phyloP scores from a whole-genome alignment of 2,888 invertebrate genomes.

The Heteromurus nitidus region DNA sequence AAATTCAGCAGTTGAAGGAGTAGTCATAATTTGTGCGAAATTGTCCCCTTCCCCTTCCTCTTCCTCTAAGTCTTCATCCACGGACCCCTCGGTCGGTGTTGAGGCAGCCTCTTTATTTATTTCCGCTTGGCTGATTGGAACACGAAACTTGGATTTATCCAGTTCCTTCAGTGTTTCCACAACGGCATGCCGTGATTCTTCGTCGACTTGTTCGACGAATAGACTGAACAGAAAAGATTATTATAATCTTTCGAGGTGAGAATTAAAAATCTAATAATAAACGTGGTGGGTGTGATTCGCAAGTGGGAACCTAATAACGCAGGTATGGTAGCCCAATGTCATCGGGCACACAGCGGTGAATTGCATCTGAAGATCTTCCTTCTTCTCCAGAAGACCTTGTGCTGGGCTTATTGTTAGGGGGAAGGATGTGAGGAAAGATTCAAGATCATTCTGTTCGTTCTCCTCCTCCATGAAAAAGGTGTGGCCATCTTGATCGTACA shows the following conservation, averaged over 20 bases:
- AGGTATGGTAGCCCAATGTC: constrained; percentile 55
- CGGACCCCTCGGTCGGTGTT: too few species aligned
- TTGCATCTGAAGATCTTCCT: constrained; percentile 27
- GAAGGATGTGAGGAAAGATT: neutral
- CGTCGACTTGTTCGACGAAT: constrained; percentile 66
- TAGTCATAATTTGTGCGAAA: neutral
- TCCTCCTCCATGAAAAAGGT: neutral
- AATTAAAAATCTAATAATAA: neutral
- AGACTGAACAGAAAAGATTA: too few species aligned
- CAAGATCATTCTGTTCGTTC: neutral
- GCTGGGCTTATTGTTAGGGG: constrained; percentile 57
- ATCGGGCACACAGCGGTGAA: constrained; percentile 47
- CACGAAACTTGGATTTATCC: neutral
- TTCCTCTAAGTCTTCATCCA: neutral
- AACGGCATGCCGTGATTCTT: constrained; percentile 28
- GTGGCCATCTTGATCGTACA: constrained; percentile 32
- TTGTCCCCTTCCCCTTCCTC: neutral
- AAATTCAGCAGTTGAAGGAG: neutral
- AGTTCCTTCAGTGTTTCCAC: constrained; percentile 4
- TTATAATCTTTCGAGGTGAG: too few species aligned
- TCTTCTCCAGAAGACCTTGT: constrained; percentile 55
- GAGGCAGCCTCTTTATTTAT: constrained; percentile 7
- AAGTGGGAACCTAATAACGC: constrained; percentile 20
- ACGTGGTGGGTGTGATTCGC: too few species aligned
- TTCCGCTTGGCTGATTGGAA: constrained; percentile 8